phyloP scores from a whole-genome alignment of 2,888 invertebrate genomes.

The Coronaproctus castanopsis region DNA sequence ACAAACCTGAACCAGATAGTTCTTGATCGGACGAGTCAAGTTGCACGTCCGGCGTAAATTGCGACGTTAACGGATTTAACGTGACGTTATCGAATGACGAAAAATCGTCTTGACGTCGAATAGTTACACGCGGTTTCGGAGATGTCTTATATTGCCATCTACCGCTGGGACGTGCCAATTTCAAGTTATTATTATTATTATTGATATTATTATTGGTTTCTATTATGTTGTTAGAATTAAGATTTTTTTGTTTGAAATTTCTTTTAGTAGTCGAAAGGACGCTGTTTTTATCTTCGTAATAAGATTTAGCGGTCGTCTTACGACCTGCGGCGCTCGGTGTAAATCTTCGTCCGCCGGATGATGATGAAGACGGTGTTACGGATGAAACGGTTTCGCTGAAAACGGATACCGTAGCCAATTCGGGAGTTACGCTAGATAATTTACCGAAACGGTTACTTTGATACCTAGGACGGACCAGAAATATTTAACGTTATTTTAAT shows the following conservation, averaged over 20 bases:
- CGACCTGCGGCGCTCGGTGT: slow-evolving; percentile 19
- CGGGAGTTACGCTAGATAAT: slow-evolving; percentile 30
- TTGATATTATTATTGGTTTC: slow-evolving; percentile 8
- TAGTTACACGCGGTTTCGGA: slow-evolving; percentile 63
- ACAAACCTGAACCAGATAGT: slow-evolving; percentile 41
- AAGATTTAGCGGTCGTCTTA: slow-evolving; percentile 8
- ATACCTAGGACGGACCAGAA: neutral
- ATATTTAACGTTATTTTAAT: no score
- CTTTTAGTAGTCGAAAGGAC: slow-evolving; percentile 28
- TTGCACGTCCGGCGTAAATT: slow-evolving; percentile 20
- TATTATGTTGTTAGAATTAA: slow-evolving; percentile 20
- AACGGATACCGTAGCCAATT: slow-evolving; percentile 43
- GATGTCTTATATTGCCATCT: slow-evolving; percentile 83
- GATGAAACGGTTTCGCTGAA: slow-evolving; percentile 38
- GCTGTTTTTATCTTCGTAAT: slow-evolving; percentile 2
- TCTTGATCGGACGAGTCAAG: slow-evolving; percentile 40
- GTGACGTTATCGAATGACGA: slow-evolving; percentile 16
- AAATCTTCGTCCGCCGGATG: slow-evolving; percentile 24
- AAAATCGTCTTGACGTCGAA: slow-evolving; percentile 44
- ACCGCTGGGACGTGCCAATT: slow-evolving; percentile 59
- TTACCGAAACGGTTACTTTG: slow-evolving; percentile 27
- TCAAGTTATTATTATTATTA: slow-evolving; percentile 30
- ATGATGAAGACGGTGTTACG: slow-evolving; percentile 18
- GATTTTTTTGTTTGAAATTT: slow-evolving; percentile 45
- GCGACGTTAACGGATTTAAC: slow-evolving; percentile 27